Conservation (phyloP, 2,888 invertebrate genomes). For the Agapetus fuscipes region DNA sequence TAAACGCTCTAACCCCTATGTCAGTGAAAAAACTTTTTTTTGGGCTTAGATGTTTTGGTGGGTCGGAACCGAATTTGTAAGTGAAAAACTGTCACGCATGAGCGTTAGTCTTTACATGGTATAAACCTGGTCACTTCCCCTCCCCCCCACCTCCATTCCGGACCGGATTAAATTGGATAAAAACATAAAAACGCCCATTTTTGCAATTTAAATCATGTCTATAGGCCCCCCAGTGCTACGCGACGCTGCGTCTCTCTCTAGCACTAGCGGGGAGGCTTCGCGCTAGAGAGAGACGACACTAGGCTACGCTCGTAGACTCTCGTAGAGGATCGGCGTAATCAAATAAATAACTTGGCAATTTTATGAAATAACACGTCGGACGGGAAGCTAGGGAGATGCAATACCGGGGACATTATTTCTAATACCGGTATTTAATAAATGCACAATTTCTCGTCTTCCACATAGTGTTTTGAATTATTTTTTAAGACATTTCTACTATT, state of each 20-base stretch:
- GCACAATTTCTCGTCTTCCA: background rate
- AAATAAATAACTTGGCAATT: constrained; percentile 22
- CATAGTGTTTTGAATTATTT: background rate
- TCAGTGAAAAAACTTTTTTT: too few species aligned
- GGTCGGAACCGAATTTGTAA: too few species aligned
- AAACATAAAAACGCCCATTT: constrained; percentile 36
- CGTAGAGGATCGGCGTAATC: constrained; percentile 19
- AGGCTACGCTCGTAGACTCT: constrained; percentile 6
- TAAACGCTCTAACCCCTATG: too few species aligned
- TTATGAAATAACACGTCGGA: constrained; percentile 23
- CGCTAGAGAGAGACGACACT: constrained; percentile 9
- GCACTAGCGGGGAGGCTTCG: background rate
- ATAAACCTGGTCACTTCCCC: constrained; percentile 2
- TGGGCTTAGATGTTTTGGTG: too few species aligned
- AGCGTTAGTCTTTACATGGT: too few species aligned
- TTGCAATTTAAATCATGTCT: constrained; percentile 36
- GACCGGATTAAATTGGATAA: constrained; percentile 29
- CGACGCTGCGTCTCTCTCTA: constrained; percentile 2
- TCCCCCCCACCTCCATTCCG: background rate
- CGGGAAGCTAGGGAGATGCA: constrained; percentile 1
- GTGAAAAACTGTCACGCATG: too few species aligned
- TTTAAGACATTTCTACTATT: too few species aligned
- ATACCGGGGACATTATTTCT: background rate
- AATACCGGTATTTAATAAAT: too few species aligned
- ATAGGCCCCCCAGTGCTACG: constrained; percentile 23